Conservation (phyloP, 2,797 vertebrate genomes). For the Pangasius krempfi region DNA sequence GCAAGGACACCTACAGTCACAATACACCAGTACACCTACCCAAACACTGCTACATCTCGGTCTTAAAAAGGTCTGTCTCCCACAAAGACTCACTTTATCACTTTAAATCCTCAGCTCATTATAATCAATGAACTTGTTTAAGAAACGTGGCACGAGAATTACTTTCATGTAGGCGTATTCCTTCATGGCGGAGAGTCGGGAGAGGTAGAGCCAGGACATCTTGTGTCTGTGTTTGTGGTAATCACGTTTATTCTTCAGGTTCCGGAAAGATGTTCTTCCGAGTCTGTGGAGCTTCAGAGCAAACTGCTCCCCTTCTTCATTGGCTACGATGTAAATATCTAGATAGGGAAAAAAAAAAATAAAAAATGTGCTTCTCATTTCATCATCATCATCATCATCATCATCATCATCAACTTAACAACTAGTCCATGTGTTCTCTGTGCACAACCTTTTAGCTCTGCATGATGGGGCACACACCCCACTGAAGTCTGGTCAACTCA, state of each 20-base stretch:
- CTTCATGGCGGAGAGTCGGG: constrained; percentile 94
- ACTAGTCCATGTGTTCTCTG: background rate
- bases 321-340: constrained; percentile 97
- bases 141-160: background rate
- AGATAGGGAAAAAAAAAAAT: constrained; percentile 7
- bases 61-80: background rate
- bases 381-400: background rate
- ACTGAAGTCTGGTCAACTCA: background rate
- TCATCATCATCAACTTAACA: background rate
- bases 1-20: background rate
- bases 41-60: too few species aligned
- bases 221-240: constrained; percentile 93
- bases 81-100: background rate
- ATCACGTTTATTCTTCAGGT: constrained; percentile 96
- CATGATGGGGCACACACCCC: background rate
- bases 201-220: constrained; percentile 97
- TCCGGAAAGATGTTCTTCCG: constrained; percentile 94
- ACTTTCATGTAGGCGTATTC: constrained; percentile 99
- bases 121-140: background rate
- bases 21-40: background rate
- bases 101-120: background rate
- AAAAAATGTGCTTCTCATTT: background rate
- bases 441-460: background rate
- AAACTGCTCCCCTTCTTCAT: constrained; percentile 83
- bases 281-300: constrained; percentile 93